Conservation (phyloP, 1,140 invertebrate genomes). For the Drosophila teissieri region DNA sequence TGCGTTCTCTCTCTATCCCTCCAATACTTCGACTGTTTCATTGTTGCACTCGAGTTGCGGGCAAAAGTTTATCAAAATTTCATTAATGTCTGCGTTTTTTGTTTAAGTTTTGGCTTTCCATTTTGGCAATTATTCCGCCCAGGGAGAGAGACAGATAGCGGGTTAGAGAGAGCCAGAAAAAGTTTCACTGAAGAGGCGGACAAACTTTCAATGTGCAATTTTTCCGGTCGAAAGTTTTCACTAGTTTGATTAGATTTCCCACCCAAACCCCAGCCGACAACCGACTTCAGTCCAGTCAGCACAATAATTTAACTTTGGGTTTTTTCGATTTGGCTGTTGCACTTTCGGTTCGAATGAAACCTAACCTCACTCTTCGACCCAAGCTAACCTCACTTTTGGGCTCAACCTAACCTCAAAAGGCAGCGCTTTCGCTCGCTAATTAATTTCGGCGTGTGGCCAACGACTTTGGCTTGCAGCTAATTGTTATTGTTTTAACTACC, state of each 20-base stretch:
- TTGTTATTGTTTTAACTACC: constrained; percentile 81
- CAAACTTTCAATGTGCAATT: constrained; percentile 62
- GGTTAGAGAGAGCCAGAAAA: constrained; percentile 11
- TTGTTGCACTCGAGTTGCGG: constrained; percentile 50
- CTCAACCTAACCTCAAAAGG: constrained; percentile 28
- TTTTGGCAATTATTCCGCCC: constrained; percentile 69
- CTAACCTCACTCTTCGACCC: constrained; percentile 6
- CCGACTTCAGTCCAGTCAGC: constrained; percentile 31
- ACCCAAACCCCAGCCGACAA: constrained; percentile 5
- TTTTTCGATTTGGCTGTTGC: constrained; percentile 36
- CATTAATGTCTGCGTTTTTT: constrained; percentile 79
- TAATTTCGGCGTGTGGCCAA: constrained; percentile 78
- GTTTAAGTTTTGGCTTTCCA: constrained; percentile 77
- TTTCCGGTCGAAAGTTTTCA: constrained; percentile 62
- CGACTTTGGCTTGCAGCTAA: constrained; percentile 73
- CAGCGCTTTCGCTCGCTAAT: constrained; percentile 58
- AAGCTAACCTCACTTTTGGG: constrained; percentile 16
- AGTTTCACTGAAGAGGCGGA: constrained; percentile 37
- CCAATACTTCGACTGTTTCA: constrained; percentile 24
- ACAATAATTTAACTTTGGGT: constrained; percentile 59
- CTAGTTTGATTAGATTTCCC: constrained; percentile 58
- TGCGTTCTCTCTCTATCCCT: constrained; percentile 30
- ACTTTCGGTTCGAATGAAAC: constrained; percentile 17
- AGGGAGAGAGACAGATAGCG: constrained; percentile 10
- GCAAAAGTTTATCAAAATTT: constrained; percentile 78